A percentile compares a stretch with the other conserved stretches of the same genome.
Evolutionary conservation across 2,797 vertebrate genomes (phyloP).

Genomic region (Peromyscus attwateri): DNA sequence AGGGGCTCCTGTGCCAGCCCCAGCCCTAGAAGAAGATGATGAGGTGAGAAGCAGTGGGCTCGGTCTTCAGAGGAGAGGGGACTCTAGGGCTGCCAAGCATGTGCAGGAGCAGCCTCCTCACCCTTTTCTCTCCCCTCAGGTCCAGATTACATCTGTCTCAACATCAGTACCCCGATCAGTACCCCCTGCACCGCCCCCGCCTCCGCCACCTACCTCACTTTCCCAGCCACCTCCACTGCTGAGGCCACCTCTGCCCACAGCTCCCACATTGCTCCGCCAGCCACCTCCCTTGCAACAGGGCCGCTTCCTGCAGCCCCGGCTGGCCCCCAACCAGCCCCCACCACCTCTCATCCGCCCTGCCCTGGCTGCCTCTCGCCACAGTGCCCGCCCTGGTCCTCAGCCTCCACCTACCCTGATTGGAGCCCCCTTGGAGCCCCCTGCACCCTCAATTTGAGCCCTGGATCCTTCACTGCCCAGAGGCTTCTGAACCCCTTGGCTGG

Average conservation of each 20-base stretch:
- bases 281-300: slow-evolving; percentile 91
- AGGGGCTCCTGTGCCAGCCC: slow-evolving; percentile 73
- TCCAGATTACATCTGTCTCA: slow-evolving; percentile 90
- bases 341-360: slow-evolving; percentile 94
- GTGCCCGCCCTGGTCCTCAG: slow-evolving; percentile 84
- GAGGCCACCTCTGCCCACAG: slow-evolving; percentile 90
- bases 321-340: slow-evolving; percentile 93
- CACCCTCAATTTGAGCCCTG: slow-evolving; percentile 82
- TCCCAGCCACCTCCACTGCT: slow-evolving; percentile 89
- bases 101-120: not conserved
- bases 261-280: slow-evolving; percentile 87
- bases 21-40: slow-evolving; percentile 87
- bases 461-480: not conserved
- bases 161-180: slow-evolving; percentile 87
- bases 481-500: slow-evolving; percentile 24
- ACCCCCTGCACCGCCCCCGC: slow-evolving; percentile 61
- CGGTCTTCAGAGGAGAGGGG: not conserved
- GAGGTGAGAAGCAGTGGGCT: slow-evolving; percentile 76
- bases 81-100: not conserved
- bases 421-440: slow-evolving; percentile 90
- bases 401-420: slow-evolving; percentile 91
- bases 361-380: slow-evolving; percentile 86
- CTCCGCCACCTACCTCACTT: slow-evolving; percentile 88
- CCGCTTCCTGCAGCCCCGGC: slow-evolving; percentile 92
- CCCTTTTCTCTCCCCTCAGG: slow-evolving; percentile 82